Base-by-base conservation (phyloP, 2,888 invertebrate genomes). In the Gonocerus acuteangulatus region DNA sequence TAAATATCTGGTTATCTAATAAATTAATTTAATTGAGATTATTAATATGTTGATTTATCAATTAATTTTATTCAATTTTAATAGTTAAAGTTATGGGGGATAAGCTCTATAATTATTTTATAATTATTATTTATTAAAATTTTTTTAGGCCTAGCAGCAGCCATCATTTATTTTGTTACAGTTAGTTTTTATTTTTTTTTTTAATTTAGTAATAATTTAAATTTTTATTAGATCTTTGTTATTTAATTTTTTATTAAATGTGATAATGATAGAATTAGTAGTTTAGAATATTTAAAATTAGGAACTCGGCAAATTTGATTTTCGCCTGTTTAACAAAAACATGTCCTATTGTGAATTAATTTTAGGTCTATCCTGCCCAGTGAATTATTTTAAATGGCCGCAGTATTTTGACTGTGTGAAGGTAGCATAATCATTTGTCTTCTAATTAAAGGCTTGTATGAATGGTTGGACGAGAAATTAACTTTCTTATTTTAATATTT, bases 391-490 rank as follows among this genome's bases (percentile, higher is more conserved):
- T n/a, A n/a, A 86, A 86, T 82, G 81, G 85, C 85, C 81, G 85
- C 85, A 80, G 83, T 85, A 85, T 80, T 73, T 78, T 85, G 78
- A 85, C 83, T 80, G 84, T 85, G 80, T 84, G 79, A 85, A 85
- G 83, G 84, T 85, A 86, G 83, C 85, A 84, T 83, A 85, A 85
- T 83, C 77, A 83, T 77, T 86, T 81, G 84, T 83, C 80, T 84
- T 79, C 85, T 87, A 84, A 87, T 84, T 86, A 78, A 74, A 79
- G 81, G 79, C 85, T 86, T 74, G 85, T 76, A 87, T 87, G 85
- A 86, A 86, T 34, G 49, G 34, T 32, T 48, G 27, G 32, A 48
- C 27, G 32, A 27, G 16, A n/a, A n/a, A 32, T 71, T 85, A 81
- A 80, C 82, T 74, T 83, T 79, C 83, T 76, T 82, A 77, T 76